Conservation (phyloP, 2,113 vertebrate species). For the Calonectris borealis region DNA sequence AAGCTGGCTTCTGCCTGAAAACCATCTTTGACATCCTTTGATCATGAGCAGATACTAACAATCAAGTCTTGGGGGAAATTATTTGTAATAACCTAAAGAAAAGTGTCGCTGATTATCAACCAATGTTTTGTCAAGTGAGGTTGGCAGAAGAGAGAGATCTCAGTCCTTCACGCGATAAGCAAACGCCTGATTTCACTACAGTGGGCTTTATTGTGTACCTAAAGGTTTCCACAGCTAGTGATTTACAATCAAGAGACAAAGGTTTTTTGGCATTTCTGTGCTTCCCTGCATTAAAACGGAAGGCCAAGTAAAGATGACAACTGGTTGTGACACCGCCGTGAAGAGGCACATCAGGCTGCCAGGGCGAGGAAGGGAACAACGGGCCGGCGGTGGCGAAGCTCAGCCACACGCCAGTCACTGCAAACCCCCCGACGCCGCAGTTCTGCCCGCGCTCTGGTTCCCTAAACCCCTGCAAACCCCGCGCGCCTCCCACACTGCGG, state of each 20-base stretch:
- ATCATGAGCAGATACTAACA: not conserved
- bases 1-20: not conserved
- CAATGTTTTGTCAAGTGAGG: not conserved
- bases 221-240: not conserved
- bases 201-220: not conserved
- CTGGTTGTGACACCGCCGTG: fast-evolving
- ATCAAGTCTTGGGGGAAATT: not conserved
- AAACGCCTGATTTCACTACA: not conserved
- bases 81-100: not conserved
- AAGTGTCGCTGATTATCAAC: not conserved
- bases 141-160: not conserved
- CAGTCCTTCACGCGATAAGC: fast-evolving
- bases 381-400: not conserved
- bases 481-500: fast-evolving
- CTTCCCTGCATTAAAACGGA: fast-evolving
- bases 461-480: fast-evolving
- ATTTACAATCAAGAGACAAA: not conserved
- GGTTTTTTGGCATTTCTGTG: not conserved
- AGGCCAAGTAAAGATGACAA: not conserved
- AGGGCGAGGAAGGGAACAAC: fast-evolving
- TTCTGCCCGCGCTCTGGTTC: not conserved
- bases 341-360: not conserved
- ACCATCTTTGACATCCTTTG: fast-evolving
- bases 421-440: not conserved
- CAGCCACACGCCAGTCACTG: fast-evolving